Base-by-base conservation (phyloP, 2,113 vertebrate species). In the Thryonomys swinderianus region DNA sequence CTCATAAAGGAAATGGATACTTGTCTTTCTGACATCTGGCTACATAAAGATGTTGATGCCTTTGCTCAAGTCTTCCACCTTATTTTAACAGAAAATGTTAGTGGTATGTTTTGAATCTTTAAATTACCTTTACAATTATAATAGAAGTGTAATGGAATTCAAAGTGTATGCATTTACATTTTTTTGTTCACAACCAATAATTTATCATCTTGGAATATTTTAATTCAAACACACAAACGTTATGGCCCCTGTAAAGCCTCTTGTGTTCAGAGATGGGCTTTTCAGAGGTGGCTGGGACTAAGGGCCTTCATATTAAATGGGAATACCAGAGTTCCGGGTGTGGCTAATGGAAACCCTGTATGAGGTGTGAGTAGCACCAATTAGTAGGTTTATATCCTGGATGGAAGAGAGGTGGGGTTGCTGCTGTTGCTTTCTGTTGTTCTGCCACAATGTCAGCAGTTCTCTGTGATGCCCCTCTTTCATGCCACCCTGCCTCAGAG, bases 1-100 rank as follows among this genome's bases (percentile, higher is more conserved):
- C 87, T 99, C 96, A 95, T 98, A 97, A 99, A 98, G 95, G 99
- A 99, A 97, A 99, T 99, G 99, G 99, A 99, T 97, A 97, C 98
- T 59, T 99, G 99, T 98, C 99, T 99, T 93, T 99, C 99, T 88
- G 98, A 98, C 92, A 98, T 99, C 92, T 99, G 99, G 98, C 96
- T 99, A 14, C 97, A 98, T 97, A 98, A 99, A 96, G 99, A 99
- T 90, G 85, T 96, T 42, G 99, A 99, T 94, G 97, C 98, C 30
- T 99, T 99, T 96, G 98, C 97, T 95, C 99, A 99, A 84, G 98
- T 99, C 94, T 99, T 99, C 96, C 99, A 99, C 94, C 99, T 99
- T 71, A 99, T 99, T 97, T 98, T 99, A 97, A 99, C 98, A 71
- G 99, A 99, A 98, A 99, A 98, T 93, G 98, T 99, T 84, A 99